Evolutionary conservation across 1,140 invertebrate genomes (phyloP), one percentile per base, ranked within the genome.

Genomic region (Orchestia grillus): DNA sequence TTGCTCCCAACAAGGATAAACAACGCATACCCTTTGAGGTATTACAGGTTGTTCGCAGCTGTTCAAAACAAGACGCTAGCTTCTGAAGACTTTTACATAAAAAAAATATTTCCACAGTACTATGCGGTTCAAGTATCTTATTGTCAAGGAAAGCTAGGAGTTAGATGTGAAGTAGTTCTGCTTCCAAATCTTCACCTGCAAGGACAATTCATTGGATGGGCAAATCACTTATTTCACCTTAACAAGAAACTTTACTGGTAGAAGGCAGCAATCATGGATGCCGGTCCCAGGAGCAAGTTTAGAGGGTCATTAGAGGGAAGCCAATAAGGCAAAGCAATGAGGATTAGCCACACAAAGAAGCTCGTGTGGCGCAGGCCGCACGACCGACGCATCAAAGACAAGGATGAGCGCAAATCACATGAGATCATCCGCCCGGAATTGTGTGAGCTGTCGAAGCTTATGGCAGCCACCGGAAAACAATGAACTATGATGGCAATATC

Each of bases 401-500:
- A 0, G 44, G 92, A 94, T 94, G 92, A 94, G 44, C 43, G 44
- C 40, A 44, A n/a, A 42, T 45, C 44, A 44, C 43, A n/a, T 40
- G 44, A n/a, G 43, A 47, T 47, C 44, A 45, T 94, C 36, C 19
- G 43, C 43, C 11, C 44, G 36, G 43, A 15, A 45, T 47, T 45
- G 44, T 94, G 43, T 45, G 92, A 47, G 41, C 88, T 91, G 88
- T 91, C 88, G 88, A 91, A 91, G 88, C 88, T 91, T 91, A 91
- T 28, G 62, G 88, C 88, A 44, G 88, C 44, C 92, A 44, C 23
- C 44, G 44, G 43, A 94, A 94, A 94, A 94, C 92, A 94, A 94
- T 94, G 44, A 94, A 47, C 92, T 94, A 94, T 94, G 92, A 94
- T 42, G 44, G 92, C 92, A 94, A 94, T 94, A 94, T 44, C 44